phyloP scores from a whole-genome alignment of 1,140 invertebrate genomes.

The Drosophila albomicans region DNA sequence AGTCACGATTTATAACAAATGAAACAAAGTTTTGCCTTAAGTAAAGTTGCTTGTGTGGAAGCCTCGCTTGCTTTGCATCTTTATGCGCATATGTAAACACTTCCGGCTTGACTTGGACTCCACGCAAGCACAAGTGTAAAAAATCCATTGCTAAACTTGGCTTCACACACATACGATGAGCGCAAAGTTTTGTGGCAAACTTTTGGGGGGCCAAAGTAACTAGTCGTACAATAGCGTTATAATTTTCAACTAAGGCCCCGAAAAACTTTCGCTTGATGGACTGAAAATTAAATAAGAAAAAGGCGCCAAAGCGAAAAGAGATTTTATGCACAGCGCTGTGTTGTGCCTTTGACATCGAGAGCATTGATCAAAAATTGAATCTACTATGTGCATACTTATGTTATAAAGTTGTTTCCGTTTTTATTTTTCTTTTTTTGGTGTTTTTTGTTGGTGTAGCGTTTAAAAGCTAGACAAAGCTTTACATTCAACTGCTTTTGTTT shows the following conservation, averaged over 20 bases:
- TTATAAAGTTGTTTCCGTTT: background rate
- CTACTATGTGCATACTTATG: background rate
- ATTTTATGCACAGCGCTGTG: background rate
- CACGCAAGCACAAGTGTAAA: constrained; percentile 60
- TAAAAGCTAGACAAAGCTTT: constrained; percentile 27
- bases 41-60: constrained; percentile 34
- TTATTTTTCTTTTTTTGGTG: background rate
- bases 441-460: constrained; percentile 1
- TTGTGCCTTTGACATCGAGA: constrained; percentile 19
- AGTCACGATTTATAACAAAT: constrained; percentile 70
- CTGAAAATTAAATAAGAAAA: constrained; percentile 56
- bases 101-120: constrained; percentile 52
- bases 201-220: constrained; percentile 28
- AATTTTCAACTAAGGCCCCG: constrained; percentile 61
- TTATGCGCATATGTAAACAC: constrained; percentile 80
- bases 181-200: constrained; percentile 43
- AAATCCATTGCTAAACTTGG: constrained; percentile 70
- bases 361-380: constrained; percentile 14
- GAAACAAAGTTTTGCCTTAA: constrained; percentile 59
- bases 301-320: constrained; percentile 4
- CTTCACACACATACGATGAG: constrained; percentile 13
- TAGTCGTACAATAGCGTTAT: constrained; percentile 62
- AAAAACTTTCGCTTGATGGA: constrained; percentile 60
- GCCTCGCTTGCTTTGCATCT: constrained; percentile 44
- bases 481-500: constrained; percentile 31